Conservation (phyloP, 2,888 invertebrate species). For the Amiota mariae region DNA sequence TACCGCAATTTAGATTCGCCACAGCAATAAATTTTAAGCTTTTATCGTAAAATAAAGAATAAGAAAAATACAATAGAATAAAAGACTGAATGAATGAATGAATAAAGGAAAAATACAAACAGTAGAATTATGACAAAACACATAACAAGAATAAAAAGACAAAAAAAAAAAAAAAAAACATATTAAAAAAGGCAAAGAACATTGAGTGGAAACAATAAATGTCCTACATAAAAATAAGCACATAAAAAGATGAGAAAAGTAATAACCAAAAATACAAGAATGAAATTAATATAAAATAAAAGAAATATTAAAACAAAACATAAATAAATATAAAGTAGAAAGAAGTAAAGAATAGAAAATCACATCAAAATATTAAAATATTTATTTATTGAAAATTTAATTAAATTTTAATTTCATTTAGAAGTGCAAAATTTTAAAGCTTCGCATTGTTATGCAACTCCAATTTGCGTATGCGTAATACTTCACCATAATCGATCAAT, state of each 20-base stretch:
- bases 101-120: not conserved
- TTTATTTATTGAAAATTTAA: too few species aligned
- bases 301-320: too few species aligned
- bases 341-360: too few species aligned
- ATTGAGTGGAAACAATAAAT: not conserved
- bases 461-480: too few species aligned
- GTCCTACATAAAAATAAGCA: conserved; percentile 2
- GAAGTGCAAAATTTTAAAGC: too few species aligned
- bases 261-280: not conserved
- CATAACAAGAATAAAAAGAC: not conserved
- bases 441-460: too few species aligned
- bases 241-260: not conserved
- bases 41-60: not conserved
- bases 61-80: not conserved
- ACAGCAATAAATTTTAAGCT: conserved; percentile 60
- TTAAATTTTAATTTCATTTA: too few species aligned
- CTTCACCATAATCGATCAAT: too few species aligned
- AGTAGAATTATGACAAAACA: not conserved
- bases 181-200: not conserved
- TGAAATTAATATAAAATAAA: too few species aligned
- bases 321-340: too few species aligned
- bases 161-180: conserved; percentile 15
- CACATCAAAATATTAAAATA: too few species aligned
- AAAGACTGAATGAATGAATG: not conserved
- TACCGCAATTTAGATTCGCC: conserved; percentile 1